Base-by-base conservation (phyloP, 2,888 invertebrate genomes). In the Miltochrista miniata region DNA sequence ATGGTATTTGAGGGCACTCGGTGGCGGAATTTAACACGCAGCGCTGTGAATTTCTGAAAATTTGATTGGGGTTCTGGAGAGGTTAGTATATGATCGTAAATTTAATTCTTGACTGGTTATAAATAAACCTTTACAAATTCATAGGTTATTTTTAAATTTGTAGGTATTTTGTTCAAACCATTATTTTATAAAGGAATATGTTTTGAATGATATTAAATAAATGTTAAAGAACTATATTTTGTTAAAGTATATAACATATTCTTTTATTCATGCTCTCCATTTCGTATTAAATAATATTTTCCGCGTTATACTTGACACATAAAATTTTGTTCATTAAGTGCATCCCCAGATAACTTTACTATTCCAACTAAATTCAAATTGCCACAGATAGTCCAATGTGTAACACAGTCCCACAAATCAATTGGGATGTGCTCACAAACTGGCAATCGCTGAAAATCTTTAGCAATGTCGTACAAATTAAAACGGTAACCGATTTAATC, bases 391-490 rank as follows among this genome's bases (percentile, higher is more conserved):
- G 24, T 38, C 41, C 40, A 41, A 31, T 45, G 45, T 52, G 45
- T 46, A 5, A 11, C 36, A 35, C 42, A 48, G 39, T 37, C 47
- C 36, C 39, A 39, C 52, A 58, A 62, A 56, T 51, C 62, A 65
- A 65, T 56, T 24, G 51, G 40, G 31, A 36, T 42, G 18, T 49
- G 14, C 33, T 52, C 57, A 49, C 64, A 46, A 57, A 62, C 59
- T 54, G 43, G 46, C 59, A 62, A 60, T 62, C 59, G 62, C 53
- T 51, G 42, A 37, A 44, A 57, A 56, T 59, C 52, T 46, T 59
- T 50, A 41, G 48, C 50, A 45, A 48, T 40, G 51, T 51, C 57
- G 55, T 65, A 62, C 62, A 65, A 65, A 65, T 65, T 65, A 59
- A 62, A 65, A 62, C 51, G 52, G 36, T 56, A n/a, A 36, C 33